Conservation (phyloP, 1,140 invertebrate species). For the Metopolophium dirhodum region DNA sequence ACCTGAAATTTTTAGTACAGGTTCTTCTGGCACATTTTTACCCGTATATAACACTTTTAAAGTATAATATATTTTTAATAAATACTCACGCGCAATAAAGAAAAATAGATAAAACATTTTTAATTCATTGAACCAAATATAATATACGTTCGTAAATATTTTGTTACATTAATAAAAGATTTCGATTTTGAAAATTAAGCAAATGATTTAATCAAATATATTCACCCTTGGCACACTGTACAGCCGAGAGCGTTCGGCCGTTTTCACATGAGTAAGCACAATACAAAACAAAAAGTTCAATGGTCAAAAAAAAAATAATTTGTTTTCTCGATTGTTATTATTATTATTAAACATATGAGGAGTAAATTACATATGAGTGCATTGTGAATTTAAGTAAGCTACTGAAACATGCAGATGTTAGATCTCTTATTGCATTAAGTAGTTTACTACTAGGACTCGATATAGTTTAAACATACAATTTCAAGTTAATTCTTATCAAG, state of each 20-base stretch:
- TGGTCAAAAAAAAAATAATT: background rate
- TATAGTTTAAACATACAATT: constrained; percentile 29
- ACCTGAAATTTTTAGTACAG: constrained; percentile 27
- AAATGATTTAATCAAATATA: constrained; percentile 44
- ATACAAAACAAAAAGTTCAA: background rate
- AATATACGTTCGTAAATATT: background rate
- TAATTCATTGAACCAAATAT: background rate
- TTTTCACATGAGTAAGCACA: constrained; percentile 40
- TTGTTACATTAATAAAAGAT: background rate
- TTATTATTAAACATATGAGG: background rate
- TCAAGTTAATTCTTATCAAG: constrained; percentile 38
- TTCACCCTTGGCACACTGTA: constrained; percentile 44
- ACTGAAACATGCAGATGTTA: constrained; percentile 12
- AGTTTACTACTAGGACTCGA: background rate
- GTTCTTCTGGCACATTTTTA: constrained; percentile 35
- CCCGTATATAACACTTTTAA: constrained; percentile 32
- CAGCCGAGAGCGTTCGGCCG: constrained; percentile 25
- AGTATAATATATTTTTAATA: constrained; percentile 25
- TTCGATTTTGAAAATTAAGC: background rate
- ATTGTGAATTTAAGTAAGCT: background rate
- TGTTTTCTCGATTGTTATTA: background rate
- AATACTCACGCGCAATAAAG: constrained; percentile 1
- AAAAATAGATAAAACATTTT: constrained; percentile 39
- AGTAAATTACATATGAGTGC: background rate
- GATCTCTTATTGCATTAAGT: background rate